A percentile compares a stretch with the other conserved stretches of the same genome.
These are phyloP conservation scores for Scaptomyza graminum DNA, from an alignment of 1,140 invertebrate species.

Conservation along the genomic window DNA sequence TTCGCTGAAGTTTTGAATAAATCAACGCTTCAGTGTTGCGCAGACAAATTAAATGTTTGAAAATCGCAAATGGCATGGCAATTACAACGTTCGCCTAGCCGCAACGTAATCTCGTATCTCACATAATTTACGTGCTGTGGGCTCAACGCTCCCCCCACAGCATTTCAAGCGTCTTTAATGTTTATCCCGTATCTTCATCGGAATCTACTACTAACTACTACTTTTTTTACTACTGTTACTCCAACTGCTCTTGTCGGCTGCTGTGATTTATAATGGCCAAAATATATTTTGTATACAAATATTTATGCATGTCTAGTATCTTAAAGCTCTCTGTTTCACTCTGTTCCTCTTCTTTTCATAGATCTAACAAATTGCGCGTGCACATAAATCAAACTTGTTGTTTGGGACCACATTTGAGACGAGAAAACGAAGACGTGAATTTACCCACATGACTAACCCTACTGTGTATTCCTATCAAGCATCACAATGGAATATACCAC, in stretches of 20 bases:
- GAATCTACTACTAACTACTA: conserved; percentile 26
- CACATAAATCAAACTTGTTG: conserved; percentile 40
- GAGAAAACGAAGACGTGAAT: conserved; percentile 27
- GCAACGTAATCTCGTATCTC: conserved; percentile 16
- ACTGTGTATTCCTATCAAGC: background rate
- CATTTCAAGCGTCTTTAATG: no score
- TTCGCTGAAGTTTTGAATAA: conserved; percentile 65
- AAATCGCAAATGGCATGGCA: conserved; percentile 19
- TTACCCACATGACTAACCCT: conserved; percentile 24
- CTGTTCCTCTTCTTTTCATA: conserved; percentile 25
- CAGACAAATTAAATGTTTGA: conserved; percentile 33
- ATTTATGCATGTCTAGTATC: conserved; percentile 27
- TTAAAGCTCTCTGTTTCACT: conserved; percentile 25
- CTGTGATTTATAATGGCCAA: conserved; percentile 60
- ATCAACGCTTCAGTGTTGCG: conserved; percentile 24
- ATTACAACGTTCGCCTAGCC: conserved; percentile 18
- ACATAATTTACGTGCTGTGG: background rate
- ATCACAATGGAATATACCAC: background rate
- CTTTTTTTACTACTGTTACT: conserved; percentile 9
- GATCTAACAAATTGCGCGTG: conserved; percentile 33
- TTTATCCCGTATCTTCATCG: conserved; percentile 46
- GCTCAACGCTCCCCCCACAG: no score
- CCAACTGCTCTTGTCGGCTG: conserved; percentile 1
- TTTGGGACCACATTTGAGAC: background rate
- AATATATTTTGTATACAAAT: conserved; percentile 12